Evolutionary conservation across 2,888 invertebrate species (phyloP).

Genomic region (Parochlus steinenii): DNA sequence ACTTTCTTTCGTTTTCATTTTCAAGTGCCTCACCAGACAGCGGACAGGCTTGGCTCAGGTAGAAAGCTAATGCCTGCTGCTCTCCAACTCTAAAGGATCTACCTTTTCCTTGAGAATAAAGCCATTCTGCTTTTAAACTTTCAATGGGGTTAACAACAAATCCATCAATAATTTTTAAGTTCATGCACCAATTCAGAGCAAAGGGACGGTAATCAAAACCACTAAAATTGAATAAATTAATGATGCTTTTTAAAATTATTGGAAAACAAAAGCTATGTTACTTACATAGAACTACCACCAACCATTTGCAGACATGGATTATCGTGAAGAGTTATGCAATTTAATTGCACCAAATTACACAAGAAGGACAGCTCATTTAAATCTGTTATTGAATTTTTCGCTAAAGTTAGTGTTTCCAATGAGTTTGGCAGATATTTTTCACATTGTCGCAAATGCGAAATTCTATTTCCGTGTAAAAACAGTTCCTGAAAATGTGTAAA

Average conservation of each 20-base stretch:
- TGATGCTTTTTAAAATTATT: constrained; percentile 1
- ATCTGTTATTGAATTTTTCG: constrained; percentile 69
- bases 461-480: constrained; percentile 69
- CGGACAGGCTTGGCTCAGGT: constrained; percentile 70
- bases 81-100: constrained; percentile 75
- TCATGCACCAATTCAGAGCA: constrained; percentile 85
- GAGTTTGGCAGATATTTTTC: constrained; percentile 66
- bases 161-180: constrained; percentile 73
- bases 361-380: constrained; percentile 74
- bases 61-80: constrained; percentile 63
- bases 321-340: constrained; percentile 67
- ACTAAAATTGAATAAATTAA: constrained; percentile 32
- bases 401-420: constrained; percentile 57
- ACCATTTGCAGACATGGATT: constrained; percentile 77
- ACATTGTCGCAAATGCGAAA: constrained; percentile 64
- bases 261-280: constrained; percentile 1
- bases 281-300: constrained; percentile 53
- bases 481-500: constrained; percentile 44
- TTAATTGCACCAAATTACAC: constrained; percentile 54
- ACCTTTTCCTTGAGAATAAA: constrained; percentile 87
- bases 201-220: constrained; percentile 86
- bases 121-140: constrained; percentile 89
- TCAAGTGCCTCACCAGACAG: constrained; percentile 64
- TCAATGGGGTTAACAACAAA: constrained; percentile 80
- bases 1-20: constrained; percentile 73